Conservation (phyloP, 2,113 vertebrate species). For the Ciconia stormi region DNA sequence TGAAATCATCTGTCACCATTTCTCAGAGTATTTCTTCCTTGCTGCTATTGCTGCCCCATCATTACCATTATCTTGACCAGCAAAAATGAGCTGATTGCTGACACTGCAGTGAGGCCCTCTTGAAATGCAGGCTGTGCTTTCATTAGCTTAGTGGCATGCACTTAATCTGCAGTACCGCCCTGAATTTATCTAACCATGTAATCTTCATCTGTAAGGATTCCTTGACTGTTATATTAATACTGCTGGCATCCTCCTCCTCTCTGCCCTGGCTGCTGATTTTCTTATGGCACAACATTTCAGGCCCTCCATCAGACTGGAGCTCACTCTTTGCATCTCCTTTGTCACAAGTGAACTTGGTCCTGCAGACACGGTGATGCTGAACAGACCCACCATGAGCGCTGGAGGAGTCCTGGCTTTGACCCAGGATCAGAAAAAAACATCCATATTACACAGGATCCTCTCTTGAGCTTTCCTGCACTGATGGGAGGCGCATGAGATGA, state of each 20-base stretch:
- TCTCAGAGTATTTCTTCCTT: not conserved
- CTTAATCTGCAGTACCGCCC: not conserved
- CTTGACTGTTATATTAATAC: fast-evolving
- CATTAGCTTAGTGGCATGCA: not conserved
- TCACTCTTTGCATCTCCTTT: not conserved
- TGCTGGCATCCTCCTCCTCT: not conserved
- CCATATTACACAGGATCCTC: not conserved
- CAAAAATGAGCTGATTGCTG: not conserved
- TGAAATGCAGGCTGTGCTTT: not conserved
- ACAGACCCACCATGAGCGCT: not conserved
- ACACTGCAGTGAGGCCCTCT: not conserved
- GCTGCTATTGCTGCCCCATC: not conserved
- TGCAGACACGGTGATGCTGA: not conserved
- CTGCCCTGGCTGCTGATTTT: not conserved
- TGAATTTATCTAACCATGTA: not conserved
- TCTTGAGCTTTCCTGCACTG: not conserved
- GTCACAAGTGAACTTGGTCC: fast-evolving
- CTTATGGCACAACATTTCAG: not conserved
- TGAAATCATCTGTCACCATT: not conserved
- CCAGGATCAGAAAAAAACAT: not conserved
- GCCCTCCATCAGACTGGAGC: not conserved
- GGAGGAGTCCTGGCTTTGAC: not conserved
- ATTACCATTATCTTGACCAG: not conserved
- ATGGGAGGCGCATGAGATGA: not conserved
- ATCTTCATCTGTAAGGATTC: not conserved